Conservation (phyloP, 2,797 vertebrate species). For the Crax fasciolata region DNA sequence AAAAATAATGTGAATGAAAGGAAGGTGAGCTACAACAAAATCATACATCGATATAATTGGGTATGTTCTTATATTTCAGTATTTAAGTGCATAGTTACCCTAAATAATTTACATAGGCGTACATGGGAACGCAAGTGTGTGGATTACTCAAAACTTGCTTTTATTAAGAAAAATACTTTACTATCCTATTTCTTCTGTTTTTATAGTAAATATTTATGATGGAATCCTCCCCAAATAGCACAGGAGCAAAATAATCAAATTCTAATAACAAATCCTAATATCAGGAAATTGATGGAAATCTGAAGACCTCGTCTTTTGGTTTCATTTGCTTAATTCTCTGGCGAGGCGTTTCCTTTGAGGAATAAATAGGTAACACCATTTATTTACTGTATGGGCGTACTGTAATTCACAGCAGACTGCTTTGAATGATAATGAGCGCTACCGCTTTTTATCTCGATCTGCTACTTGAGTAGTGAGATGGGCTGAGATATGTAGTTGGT, state of each 20-base stretch:
- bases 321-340: background rate
- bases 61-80: background rate
- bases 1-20: background rate
- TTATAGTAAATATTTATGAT: background rate
- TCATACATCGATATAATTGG: background rate
- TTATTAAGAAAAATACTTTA: background rate
- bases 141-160: background rate
- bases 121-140: background rate
- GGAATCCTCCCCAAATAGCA: background rate
- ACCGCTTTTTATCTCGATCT: background rate
- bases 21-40: background rate
- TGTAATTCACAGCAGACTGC: background rate
- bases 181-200: background rate
- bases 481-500: background rate
- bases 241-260: background rate
- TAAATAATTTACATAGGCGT: background rate
- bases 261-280: background rate
- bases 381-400: background rate
- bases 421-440: background rate
- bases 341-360: background rate
- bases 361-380: background rate
- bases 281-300: background rate
- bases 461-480: background rate
- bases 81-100: background rate
- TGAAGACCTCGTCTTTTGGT: constrained; percentile 5